phyloP scores from a whole-genome alignment of 2,113 vertebrate genomes.

The Dolichotis patagonum region DNA sequence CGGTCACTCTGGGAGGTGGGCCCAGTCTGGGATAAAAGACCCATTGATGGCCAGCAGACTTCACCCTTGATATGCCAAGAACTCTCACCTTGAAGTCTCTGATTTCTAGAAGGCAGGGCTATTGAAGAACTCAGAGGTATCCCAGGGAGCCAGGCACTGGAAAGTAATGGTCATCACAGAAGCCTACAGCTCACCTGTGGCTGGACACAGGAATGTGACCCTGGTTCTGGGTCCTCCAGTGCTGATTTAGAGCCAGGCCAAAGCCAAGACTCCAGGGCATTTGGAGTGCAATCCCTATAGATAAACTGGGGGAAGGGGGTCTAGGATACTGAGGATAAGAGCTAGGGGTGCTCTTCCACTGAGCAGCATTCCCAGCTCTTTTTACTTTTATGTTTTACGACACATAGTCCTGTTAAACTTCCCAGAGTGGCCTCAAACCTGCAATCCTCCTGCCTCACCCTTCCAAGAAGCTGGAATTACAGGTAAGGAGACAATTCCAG shows the following conservation, averaged over 20 bases:
- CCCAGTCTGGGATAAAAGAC: not conserved
- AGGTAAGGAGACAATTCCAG: not conserved
- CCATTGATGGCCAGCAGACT: rapidly evolving
- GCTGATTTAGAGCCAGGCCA: not conserved
- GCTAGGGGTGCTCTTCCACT: not conserved
- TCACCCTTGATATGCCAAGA: not conserved
- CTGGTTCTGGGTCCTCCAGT: too few species aligned
- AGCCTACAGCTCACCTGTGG: too few species aligned
- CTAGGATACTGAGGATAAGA: not conserved
- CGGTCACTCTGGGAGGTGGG: not conserved
- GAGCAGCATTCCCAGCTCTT: not conserved
- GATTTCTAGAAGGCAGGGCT: not conserved
- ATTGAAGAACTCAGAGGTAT: not conserved
- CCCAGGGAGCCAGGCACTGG: too few species aligned
- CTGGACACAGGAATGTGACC: not conserved
- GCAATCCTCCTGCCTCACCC: not conserved
- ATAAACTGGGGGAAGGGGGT: not conserved
- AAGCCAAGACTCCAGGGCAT: not conserved
- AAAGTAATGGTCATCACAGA: not conserved
- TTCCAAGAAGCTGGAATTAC: not conserved
- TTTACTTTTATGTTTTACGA: not conserved
- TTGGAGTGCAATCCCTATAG: not conserved
- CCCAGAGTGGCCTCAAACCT: not conserved
- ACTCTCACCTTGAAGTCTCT: not conserved
- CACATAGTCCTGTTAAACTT: not conserved